Evolutionary conservation across 2,113 vertebrate genomes (phyloP).

Genomic region (Phaetusa simplex): DNA sequence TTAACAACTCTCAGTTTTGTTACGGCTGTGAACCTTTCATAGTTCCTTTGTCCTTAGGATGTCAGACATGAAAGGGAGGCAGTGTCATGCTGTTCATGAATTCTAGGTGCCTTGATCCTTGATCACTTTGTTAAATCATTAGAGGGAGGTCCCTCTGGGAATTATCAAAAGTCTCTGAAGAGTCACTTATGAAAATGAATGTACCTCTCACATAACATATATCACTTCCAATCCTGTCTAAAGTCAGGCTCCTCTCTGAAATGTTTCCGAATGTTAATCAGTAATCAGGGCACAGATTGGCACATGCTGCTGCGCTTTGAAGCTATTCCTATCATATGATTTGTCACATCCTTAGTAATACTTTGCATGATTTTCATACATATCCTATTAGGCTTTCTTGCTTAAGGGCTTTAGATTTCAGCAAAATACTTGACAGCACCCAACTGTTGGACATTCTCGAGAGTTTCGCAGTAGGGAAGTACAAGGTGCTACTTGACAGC

Average conservation of each 20-base stretch:
- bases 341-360: constrained; percentile 54
- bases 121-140: constrained; percentile 64
- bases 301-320: constrained; percentile 66
- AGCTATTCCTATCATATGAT: constrained; percentile 31
- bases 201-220: constrained; percentile 27
- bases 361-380: constrained; percentile 48
- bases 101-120: constrained; percentile 65
- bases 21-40: constrained; percentile 30
- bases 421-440: constrained; percentile 58
- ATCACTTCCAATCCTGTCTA: constrained; percentile 42
- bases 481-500: constrained; percentile 52
- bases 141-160: constrained; percentile 51
- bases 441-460: constrained; percentile 57
- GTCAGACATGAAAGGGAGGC: constrained; percentile 60
- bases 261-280: constrained; percentile 35
- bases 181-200: constrained; percentile 51
- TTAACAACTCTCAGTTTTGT: constrained; percentile 46
- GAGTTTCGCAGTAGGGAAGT: constrained; percentile 12
- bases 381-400: constrained; percentile 47
- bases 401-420: constrained; percentile 59
- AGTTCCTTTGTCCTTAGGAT: constrained; percentile 59
- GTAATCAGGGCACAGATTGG: constrained; percentile 57
- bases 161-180: constrained; percentile 59
- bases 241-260: constrained; percentile 25
- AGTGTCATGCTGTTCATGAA: constrained; percentile 46